Conservation (phyloP, 2,797 vertebrate species). For the Euthynnus affinis region DNA sequence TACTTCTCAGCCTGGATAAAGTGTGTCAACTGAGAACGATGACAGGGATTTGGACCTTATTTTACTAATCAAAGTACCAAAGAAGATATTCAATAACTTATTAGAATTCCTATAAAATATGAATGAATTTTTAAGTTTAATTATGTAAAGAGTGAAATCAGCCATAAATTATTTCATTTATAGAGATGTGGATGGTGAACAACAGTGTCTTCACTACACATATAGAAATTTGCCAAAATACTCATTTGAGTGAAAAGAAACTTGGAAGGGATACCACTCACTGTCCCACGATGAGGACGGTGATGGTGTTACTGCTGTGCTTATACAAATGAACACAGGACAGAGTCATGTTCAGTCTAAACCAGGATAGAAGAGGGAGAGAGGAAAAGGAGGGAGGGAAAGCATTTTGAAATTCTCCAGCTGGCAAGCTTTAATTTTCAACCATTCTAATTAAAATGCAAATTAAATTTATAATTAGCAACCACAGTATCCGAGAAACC, state of each 20-base stretch:
- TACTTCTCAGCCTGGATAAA: slow-evolving; percentile 70
- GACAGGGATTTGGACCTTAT: slow-evolving; percentile 60
- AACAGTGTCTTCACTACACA: slow-evolving; percentile 18
- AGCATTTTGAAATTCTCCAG: slow-evolving; percentile 99
- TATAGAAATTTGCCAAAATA: slow-evolving; percentile 65
- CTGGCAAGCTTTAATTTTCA: slow-evolving; percentile 99
- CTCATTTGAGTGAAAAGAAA: slow-evolving; percentile 58
- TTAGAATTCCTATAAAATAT: slow-evolving; percentile 41
- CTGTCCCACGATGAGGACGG: slow-evolving; percentile 70
- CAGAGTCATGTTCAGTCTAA: slow-evolving; percentile 75
- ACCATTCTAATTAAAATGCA: slow-evolving; percentile 99
- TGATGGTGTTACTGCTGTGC: slow-evolving; percentile 73
- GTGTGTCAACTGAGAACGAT: slow-evolving; percentile 63
- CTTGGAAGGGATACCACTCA: slow-evolving; percentile 67
- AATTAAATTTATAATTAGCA: slow-evolving; percentile 99
- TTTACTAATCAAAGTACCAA: slow-evolving; percentile 58
- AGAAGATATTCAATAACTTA: slow-evolving; percentile 55
- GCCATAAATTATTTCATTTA: slow-evolving; percentile 30
- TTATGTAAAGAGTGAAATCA: slow-evolving; percentile 50
- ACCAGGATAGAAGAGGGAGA: slow-evolving; percentile 75
- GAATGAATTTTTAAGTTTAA: slow-evolving; percentile 47
- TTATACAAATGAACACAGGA: slow-evolving; percentile 79
- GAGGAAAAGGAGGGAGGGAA: slow-evolving; percentile 79
- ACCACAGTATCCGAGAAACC: slow-evolving; percentile 99
- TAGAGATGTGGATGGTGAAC: slow-evolving; percentile 27